Conservation (phyloP, 2,113 vertebrate genomes). For the Oceanites oceanicus region DNA sequence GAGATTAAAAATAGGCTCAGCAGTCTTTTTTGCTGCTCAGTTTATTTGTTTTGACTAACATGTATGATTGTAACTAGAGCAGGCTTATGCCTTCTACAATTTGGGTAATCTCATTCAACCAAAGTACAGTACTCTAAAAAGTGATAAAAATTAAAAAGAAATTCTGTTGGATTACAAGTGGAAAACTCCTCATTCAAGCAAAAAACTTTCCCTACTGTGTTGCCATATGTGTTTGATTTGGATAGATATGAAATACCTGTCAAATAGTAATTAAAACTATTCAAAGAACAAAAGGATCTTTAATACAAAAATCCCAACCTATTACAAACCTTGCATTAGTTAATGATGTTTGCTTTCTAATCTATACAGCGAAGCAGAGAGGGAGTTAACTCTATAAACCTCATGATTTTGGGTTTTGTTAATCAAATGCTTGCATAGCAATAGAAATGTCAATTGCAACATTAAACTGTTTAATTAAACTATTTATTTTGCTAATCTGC, state of each 20-base stretch:
- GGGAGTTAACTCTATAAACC: slow-evolving; percentile 34
- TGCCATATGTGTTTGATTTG: neutral
- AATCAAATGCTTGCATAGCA: slow-evolving; percentile 30
- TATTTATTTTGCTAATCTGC: slow-evolving; percentile 38
- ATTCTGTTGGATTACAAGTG: accelerated
- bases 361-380: neutral
- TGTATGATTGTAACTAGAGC: neutral
- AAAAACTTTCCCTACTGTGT: neutral
- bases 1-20: neutral
- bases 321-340: neutral
- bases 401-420: slow-evolving; percentile 37
- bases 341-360: neutral
- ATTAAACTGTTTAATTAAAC: slow-evolving; percentile 53
- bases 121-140: neutral
- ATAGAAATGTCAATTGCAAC: slow-evolving; percentile 35
- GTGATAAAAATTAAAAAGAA: neutral
- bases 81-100: neutral
- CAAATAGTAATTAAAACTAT: neutral
- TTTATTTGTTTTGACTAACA: neutral
- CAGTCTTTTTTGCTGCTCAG: neutral
- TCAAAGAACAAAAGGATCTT: neutral
- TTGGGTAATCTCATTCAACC: neutral
- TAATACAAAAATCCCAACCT: neutral
- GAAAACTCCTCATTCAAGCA: neutral
- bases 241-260: neutral